These are phyloP conservation scores for Drosophila pseudoobscura DNA, from an alignment of 1,140 invertebrate genomes.

Conservation along the genomic window DNA sequence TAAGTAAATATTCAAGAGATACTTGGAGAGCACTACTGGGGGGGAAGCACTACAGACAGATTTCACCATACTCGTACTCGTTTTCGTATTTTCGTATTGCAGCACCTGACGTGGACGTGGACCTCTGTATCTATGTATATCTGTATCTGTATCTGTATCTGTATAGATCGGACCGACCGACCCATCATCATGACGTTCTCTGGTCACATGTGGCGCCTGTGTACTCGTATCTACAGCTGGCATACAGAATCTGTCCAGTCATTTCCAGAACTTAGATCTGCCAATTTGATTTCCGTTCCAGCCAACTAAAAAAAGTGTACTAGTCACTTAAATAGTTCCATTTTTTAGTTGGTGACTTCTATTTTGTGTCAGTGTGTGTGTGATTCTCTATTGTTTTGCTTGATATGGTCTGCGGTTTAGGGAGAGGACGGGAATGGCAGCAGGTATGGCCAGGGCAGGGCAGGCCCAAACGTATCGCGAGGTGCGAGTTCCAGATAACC, in stretches of 20 bases:
- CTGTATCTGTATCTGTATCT: slow-evolving; percentile 3
- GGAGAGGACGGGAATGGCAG: not conserved
- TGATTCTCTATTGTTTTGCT: slow-evolving; percentile 39
- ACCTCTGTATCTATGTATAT: not conserved
- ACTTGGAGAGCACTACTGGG: not conserved
- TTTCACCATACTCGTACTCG: not conserved
- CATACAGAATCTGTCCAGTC: slow-evolving; percentile 21
- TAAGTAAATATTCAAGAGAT: slow-evolving; percentile 31
- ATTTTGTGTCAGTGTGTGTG: slow-evolving; percentile 1
- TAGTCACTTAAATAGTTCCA: slow-evolving; percentile 38
- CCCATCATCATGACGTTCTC: slow-evolving; percentile 29
- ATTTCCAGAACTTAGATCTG: slow-evolving; percentile 28
- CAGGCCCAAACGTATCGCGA: slow-evolving; percentile 13
- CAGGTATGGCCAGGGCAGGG: not conserved
- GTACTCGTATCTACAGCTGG: slow-evolving; percentile 28
- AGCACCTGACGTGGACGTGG: too few relatives aligned
- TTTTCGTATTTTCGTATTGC: too few relatives aligned
- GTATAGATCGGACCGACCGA: not conserved
- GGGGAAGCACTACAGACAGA: slow-evolving; percentile 11
- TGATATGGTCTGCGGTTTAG: slow-evolving; percentile 24
- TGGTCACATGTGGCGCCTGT: slow-evolving; percentile 34
- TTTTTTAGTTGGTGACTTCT: not conserved
- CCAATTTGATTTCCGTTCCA: slow-evolving; percentile 10
- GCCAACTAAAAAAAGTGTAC: slow-evolving; percentile 14
- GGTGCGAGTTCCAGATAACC: slow-evolving; percentile 66